Evolutionary conservation across 2,113 vertebrate species (phyloP), one percentile per base, ranked within the genome.

Genomic region (Pelodiscus sinensis): DNA sequence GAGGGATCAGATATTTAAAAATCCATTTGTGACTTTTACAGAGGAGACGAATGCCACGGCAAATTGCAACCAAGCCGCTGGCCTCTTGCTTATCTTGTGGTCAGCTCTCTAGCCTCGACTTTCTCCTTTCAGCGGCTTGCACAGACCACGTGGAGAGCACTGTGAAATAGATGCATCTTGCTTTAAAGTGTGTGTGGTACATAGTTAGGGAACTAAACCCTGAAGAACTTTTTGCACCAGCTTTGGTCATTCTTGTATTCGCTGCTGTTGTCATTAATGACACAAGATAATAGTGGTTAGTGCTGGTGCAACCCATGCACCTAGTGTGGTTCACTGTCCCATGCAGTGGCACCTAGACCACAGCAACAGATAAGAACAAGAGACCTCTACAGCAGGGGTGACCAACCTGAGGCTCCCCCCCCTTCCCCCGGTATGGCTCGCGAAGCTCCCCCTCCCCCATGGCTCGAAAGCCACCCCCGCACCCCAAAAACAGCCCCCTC

Each of bases 241-340:
- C 56, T 95, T 85, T 94, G 88, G 82, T 50, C 73, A 89, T 86
- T 79, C 50, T 77, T 75, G 90, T 68, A 81, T 87, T 83, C 38
- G 65, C 60, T 75, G 6, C 31, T 65, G 60, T 31, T 62, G 31
- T 57, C 22, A 7, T 84, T 92, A 65, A 21, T 89, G 86, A 52
- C 14, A 62, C 51, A 81, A 79, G 54, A 19, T 62, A 2, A 25
- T 92, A 80, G 75, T 54, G 52, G 52, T 54, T 9, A 54, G 52
- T 54, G 44, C 44, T 44, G 44, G 44, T 44, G 44, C 7, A 44
- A 44, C 44, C 44, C 44, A 44, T 6, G 44, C 44, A 44, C 44
- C 44, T 6, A 44, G 6, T 44, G 44, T 44, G 44, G 44, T 44
- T 44, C 44, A 44, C 44, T 44, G 44, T 44, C 44, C 44, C 44